These are phyloP conservation scores for Pelodiscus sinensis DNA, from an alignment of 2,113 vertebrate species.

Conservation along the genomic window DNA sequence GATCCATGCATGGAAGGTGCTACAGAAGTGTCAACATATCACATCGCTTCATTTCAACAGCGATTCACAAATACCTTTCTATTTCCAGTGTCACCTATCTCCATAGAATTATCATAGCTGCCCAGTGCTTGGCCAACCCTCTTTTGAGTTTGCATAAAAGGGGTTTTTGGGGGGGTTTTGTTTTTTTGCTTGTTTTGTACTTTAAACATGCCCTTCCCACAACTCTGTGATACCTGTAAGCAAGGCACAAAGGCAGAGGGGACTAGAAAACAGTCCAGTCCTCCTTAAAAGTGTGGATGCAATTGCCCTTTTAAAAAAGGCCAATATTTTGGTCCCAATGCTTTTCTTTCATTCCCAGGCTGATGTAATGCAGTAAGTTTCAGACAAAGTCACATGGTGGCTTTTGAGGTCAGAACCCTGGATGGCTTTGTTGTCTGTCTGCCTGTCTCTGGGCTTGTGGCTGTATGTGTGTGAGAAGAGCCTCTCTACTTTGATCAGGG, in stretches of 20 bases:
- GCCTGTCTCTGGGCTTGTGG: neutral
- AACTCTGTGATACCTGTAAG: neutral
- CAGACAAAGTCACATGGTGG: conserved; percentile 75
- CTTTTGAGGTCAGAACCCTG: conserved; percentile 68
- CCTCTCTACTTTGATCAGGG: neutral
- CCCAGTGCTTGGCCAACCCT: neutral
- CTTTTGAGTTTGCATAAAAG: neutral
- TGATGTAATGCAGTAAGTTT: conserved; percentile 83
- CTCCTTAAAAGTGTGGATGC: neutral
- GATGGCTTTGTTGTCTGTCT: conserved; percentile 60
- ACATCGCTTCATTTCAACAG: neutral
- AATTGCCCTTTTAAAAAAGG: conserved; percentile 76
- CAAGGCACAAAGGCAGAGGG: neutral
- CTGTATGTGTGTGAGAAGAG: neutral
- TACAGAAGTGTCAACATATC: neutral
- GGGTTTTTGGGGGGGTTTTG: no score
- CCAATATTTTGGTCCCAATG: conserved; percentile 67
- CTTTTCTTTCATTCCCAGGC: conserved; percentile 56
- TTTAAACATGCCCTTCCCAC: neutral
- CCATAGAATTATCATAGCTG: neutral
- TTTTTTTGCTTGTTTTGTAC: neutral
- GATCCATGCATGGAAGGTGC: neutral
- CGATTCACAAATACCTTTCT: neutral
- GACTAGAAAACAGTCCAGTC: neutral
- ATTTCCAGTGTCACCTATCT: neutral